Percentiles rank a stretch among this genome's conserved stretches.
phyloP scores from a whole-genome alignment of 2,888 invertebrate species.

The Scaptomyza polygonia region DNA sequence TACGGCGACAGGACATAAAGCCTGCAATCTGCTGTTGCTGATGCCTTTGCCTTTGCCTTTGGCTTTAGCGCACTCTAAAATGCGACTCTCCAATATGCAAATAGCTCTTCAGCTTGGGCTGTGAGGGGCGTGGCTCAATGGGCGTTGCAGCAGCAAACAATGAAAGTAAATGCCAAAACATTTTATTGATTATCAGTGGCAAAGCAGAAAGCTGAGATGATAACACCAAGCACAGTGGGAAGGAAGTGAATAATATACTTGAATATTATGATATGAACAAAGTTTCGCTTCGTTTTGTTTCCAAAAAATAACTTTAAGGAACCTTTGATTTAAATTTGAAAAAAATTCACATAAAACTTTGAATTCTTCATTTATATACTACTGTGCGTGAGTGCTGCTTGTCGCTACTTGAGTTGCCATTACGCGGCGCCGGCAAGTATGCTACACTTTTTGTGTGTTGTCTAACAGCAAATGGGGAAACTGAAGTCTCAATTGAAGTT shows the following conservation, averaged over 20 bases:
- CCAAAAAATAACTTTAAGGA: too few relatives aligned
- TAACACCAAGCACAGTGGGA: constrained; percentile 49
- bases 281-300: too few relatives aligned
- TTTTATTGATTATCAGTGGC: constrained; percentile 76
- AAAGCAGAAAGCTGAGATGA: constrained; percentile 43
- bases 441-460: constrained; percentile 69
- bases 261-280: too few relatives aligned
- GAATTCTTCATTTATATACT: background rate
- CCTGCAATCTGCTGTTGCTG: constrained; percentile 59
- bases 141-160: constrained; percentile 78
- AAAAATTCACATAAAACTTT: too few relatives aligned
- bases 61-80: constrained; percentile 36
- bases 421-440: constrained; percentile 70
- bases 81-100: constrained; percentile 69
- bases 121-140: constrained; percentile 64
- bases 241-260: too few relatives aligned
- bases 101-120: constrained; percentile 48
- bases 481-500: constrained; percentile 30
- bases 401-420: constrained; percentile 72
- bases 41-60: constrained; percentile 28
- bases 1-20: constrained; percentile 53
- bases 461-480: constrained; percentile 50
- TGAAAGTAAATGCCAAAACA: constrained; percentile 81
- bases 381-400: constrained; percentile 43
- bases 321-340: too few relatives aligned